A percentile compares a stretch with the other conserved stretches of the same genome.
Conservation (phyloP, 2,113 vertebrate species). For the Notothenia coriiceps region DNA sequence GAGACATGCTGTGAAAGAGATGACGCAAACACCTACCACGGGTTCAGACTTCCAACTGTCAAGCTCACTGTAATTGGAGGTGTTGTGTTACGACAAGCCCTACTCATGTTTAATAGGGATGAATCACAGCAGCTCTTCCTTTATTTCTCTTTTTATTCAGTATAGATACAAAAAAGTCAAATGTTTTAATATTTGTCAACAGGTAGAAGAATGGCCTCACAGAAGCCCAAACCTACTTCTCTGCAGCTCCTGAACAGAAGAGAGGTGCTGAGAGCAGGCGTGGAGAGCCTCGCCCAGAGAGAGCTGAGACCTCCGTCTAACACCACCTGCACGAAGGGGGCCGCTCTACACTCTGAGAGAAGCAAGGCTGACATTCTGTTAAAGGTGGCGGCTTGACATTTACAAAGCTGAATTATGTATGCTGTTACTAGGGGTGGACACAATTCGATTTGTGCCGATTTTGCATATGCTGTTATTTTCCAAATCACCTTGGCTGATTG, state of each 20-base stretch:
- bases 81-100: not conserved
- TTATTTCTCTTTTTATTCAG: not conserved
- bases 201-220: constrained; percentile 51
- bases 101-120: not conserved
- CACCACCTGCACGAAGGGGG: constrained; percentile 57
- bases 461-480: too few species aligned
- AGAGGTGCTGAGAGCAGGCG: constrained; percentile 60
- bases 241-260: constrained; percentile 51
- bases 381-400: constrained; percentile 31
- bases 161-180: not conserved
- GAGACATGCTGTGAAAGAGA: constrained; percentile 32
- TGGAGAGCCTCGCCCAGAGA: constrained; percentile 68
- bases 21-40: constrained; percentile 43
- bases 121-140: not conserved
- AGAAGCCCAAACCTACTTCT: constrained; percentile 42
- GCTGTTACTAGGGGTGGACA: not conserved
- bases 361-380: constrained; percentile 62
- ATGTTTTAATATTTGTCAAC: constrained; percentile 15
- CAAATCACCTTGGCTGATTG: too few species aligned
- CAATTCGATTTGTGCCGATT: too few species aligned
- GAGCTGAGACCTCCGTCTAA: constrained; percentile 29
- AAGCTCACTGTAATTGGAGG: constrained; percentile 17
- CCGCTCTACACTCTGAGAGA: constrained; percentile 52
- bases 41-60: constrained; percentile 14
- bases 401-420: not conserved